phyloP scores from a whole-genome alignment of 1,140 invertebrate genomes.

The Protaetia brevitarsis region DNA sequence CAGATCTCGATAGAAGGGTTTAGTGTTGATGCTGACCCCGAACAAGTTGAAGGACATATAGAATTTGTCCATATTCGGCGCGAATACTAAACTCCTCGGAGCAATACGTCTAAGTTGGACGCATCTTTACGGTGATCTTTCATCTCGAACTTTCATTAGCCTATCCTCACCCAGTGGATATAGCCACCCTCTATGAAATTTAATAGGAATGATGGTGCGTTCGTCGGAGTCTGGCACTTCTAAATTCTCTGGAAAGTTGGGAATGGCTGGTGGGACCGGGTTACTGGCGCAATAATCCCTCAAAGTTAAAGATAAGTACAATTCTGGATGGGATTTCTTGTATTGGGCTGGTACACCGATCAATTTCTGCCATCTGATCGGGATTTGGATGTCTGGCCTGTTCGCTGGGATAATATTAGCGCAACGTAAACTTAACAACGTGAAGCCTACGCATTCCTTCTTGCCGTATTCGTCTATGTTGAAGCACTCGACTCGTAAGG shows the following conservation, averaged over 20 bases:
- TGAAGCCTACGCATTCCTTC: slow-evolving; percentile 53
- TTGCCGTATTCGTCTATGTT: slow-evolving; percentile 46
- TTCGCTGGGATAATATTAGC: slow-evolving; percentile 49
- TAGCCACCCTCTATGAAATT: slow-evolving; percentile 35
- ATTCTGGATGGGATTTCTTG: slow-evolving; percentile 50
- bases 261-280: background rate
- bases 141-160: slow-evolving; percentile 30
- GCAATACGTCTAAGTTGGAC: slow-evolving; percentile 39
- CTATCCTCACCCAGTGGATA: slow-evolving; percentile 38
- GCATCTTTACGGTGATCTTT: slow-evolving; percentile 37
- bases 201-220: background rate
- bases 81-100: slow-evolving; percentile 42
- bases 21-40: slow-evolving; percentile 43
- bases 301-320: slow-evolving; percentile 52
- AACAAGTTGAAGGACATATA: slow-evolving; percentile 42
- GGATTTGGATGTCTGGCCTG: slow-evolving; percentile 31
- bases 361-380: slow-evolving; percentile 51
- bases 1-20: slow-evolving; percentile 38
- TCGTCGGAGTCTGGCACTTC: background rate
- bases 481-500: slow-evolving; percentile 54
- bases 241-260: background rate
- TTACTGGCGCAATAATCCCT: slow-evolving; percentile 44
- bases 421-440: slow-evolving; percentile 51
- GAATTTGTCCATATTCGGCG: slow-evolving; percentile 33
- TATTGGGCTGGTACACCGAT: slow-evolving; percentile 50